These are phyloP conservation scores for Neria commutata DNA, from an alignment of 2,888 invertebrate species.

Conservation along the genomic window DNA sequence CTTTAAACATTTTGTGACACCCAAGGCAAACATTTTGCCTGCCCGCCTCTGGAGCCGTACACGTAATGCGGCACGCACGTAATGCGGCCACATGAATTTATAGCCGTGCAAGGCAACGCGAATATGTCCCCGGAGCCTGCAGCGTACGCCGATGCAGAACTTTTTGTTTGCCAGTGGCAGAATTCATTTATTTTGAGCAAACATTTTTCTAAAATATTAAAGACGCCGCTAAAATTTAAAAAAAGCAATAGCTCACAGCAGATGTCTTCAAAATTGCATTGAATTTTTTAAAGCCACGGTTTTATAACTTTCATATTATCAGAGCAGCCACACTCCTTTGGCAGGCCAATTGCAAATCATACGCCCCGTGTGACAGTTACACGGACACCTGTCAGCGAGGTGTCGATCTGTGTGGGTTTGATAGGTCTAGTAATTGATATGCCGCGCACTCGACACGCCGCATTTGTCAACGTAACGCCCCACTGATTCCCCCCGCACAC, in stretches of 20 bases:
- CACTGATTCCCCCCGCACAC: background rate
- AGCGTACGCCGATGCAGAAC: too few relatives aligned
- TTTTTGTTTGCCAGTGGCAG: too few relatives aligned
- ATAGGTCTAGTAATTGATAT: slow-evolving; percentile 12
- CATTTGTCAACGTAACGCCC: background rate
- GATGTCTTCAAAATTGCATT: too few relatives aligned
- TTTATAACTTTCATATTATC: too few relatives aligned
- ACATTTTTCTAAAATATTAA: too few relatives aligned
- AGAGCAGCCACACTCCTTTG: too few relatives aligned
- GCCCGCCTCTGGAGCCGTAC: background rate
- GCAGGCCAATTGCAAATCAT: too few relatives aligned
- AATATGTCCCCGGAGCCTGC: background rate
- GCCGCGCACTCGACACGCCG: background rate
- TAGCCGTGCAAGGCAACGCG: slow-evolving; percentile 26
- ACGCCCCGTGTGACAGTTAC: background rate
- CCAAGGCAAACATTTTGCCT: too few relatives aligned
- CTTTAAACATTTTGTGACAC: slow-evolving; percentile 1
- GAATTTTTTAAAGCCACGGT: too few relatives aligned
- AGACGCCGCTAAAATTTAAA: too few relatives aligned
- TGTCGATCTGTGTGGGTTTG: slow-evolving; percentile 5
- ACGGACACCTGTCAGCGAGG: slow-evolving; percentile 7
- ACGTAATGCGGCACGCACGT: slow-evolving; percentile 26
- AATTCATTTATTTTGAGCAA: too few relatives aligned
- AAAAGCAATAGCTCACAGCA: too few relatives aligned
- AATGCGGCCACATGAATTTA: slow-evolving; percentile 31